Conservation (phyloP, 1,140 invertebrate genomes). For the Macrostomum lignano region DNA sequence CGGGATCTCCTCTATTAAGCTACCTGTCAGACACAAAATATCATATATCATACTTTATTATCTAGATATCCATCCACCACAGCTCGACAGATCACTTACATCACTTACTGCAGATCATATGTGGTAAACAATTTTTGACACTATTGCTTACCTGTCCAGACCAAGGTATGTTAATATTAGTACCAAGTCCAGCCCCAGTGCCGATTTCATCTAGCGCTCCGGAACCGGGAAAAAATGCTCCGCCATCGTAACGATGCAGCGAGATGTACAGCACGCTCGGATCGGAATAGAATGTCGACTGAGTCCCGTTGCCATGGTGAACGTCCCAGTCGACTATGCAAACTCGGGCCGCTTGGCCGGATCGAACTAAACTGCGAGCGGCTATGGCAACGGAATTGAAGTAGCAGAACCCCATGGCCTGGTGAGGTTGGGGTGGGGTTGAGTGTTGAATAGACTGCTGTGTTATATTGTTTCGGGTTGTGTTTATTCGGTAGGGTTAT, state of each 20-base stretch:
- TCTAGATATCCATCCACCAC: too few relatives aligned
- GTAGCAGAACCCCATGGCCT: slow-evolving; percentile 96
- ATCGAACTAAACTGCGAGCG: slow-evolving; percentile 33
- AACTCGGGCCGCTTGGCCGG: slow-evolving; percentile 45
- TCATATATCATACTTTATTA: too few relatives aligned
- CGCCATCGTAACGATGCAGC: slow-evolving; percentile 92
- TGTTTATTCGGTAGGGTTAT: too few relatives aligned
- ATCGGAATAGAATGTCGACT: slow-evolving; percentile 89
- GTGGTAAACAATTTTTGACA: too few relatives aligned
- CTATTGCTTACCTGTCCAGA: too few relatives aligned
- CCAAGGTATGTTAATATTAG: slow-evolving; percentile 88
- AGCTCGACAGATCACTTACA: too few relatives aligned
- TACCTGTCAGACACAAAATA: too few relatives aligned
- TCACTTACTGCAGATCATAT: too few relatives aligned
- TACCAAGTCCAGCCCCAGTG: slow-evolving; percentile 58
- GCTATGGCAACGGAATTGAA: slow-evolving; percentile 97
- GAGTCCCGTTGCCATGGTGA: slow-evolving; percentile 94
- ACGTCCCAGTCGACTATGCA: slow-evolving; percentile 96
- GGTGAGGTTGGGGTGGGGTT: too few relatives aligned
- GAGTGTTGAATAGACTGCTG: too few relatives aligned
- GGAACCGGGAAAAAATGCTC: slow-evolving; percentile 95
- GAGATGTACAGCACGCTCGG: slow-evolving; percentile 74
- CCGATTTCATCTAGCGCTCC: slow-evolving; percentile 67
- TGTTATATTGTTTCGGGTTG: too few relatives aligned
- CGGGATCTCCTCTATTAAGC: too few relatives aligned